Evolutionary conservation across 2,797 vertebrate genomes (phyloP), one percentile per base, ranked within the genome.

Genomic region (Amphiprion clarkii): DNA sequence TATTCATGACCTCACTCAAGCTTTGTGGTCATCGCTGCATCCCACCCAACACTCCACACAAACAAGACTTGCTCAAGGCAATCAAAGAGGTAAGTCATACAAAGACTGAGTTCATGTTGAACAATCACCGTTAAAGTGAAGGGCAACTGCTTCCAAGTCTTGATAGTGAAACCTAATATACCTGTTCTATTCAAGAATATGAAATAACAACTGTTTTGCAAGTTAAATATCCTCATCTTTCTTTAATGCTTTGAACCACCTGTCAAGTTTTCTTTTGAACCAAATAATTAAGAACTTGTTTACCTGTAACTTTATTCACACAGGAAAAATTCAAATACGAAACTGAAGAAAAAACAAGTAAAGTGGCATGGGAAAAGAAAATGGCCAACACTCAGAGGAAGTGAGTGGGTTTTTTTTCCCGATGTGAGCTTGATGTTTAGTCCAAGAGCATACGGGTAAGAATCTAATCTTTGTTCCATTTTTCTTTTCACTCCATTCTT

Each of bases 271-370:
- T 70, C 44, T 52, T 63, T 2, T 65, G 53, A 56, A 25, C 9
- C 6, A 25, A 23, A 63, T 51, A 67, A 48, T 9, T 36, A 36
- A 6, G 7, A 36, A 36, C 33, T 36, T 36, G 36, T 11, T 39
- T 39, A 39, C 10, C 10, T 11, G 53, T 52, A 3, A 58, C 67
- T 83, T 74, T 71, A n/a, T 75, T 66, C 36, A 51, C 89, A 83
- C 88, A 99, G 98, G 98, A 99, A 84, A 97, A 96, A 89, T 90
- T 95, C 31, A 99, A 98, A 87, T 98, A 97, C 39, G 96, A 98
- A 87, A 83, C 90, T 6, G 98, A 99, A 76, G 97, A 97, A 85
- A 93, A 88, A 87, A 91, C 94, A 53, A 99, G 94, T 90, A 99
- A 96, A 95, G 90, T 89, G 70, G 95, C 95, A 0, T 99, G 98